phyloP scores from a whole-genome alignment of 1,140 invertebrate species.

The Lasioglossum albipes region DNA sequence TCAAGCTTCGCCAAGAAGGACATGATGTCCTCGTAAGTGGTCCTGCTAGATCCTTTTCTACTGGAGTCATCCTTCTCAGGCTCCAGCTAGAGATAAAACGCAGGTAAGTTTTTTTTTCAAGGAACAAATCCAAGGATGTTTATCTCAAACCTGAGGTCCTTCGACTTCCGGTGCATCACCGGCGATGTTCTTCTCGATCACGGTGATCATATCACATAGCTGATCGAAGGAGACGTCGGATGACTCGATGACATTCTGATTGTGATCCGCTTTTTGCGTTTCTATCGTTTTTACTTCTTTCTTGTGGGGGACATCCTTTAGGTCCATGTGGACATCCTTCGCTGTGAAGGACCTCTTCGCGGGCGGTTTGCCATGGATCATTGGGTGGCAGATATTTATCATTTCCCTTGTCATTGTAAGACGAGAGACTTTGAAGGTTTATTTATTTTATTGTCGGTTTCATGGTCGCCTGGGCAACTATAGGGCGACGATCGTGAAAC shows the following conservation, averaged over 20 bases:
- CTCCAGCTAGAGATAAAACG: slow-evolving; percentile 54
- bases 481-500: too few species aligned
- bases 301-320: neutral
- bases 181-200: slow-evolving; percentile 66
- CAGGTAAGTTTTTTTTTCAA: too few species aligned
- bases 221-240: slow-evolving; percentile 68
- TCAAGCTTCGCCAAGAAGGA: slow-evolving; percentile 69
- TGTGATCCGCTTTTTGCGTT: slow-evolving; percentile 55
- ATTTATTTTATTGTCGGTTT: neutral
- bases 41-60: slow-evolving; percentile 29
- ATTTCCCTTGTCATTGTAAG: neutral
- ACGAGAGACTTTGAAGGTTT: neutral
- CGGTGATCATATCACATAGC: slow-evolving; percentile 70
- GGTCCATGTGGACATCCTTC: neutral
- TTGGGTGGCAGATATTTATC: slow-evolving; percentile 42
- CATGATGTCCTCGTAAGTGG: slow-evolving; percentile 76
- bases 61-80: slow-evolving; percentile 69
- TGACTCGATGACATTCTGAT: slow-evolving; percentile 70
- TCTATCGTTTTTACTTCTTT: too few species aligned
- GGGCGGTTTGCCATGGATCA: slow-evolving; percentile 26
- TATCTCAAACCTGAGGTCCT: slow-evolving; percentile 2
- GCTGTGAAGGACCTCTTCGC: slow-evolving; percentile 18
- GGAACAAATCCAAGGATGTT: neutral
- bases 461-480: too few species aligned
- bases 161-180: slow-evolving; percentile 19